These are phyloP conservation scores for Trachops cirrhosus DNA, from an alignment of 2,797 vertebrate genomes.

Conservation along the genomic window DNA sequence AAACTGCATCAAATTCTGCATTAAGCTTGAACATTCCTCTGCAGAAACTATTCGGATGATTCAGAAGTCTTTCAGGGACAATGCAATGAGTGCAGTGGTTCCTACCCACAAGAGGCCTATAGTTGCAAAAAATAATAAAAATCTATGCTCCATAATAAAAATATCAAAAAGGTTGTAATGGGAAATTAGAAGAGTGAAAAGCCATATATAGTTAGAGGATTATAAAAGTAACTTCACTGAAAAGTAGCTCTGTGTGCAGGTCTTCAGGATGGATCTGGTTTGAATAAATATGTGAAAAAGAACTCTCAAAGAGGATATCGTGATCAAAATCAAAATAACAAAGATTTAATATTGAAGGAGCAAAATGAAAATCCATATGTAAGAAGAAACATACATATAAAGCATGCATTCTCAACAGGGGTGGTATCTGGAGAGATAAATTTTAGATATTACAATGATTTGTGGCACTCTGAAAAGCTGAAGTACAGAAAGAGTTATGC, in stretches of 20 bases:
- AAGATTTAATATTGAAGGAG: neutral
- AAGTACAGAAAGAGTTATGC: neutral
- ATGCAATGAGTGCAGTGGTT: neutral
- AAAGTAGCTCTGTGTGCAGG: neutral
- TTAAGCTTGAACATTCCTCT: no score
- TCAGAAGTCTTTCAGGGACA: no score
- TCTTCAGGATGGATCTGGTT: neutral
- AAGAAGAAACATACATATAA: neutral
- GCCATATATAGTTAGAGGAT: neutral
- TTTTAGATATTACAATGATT: neutral
- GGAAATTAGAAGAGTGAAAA: neutral
- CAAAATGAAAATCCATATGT: neutral
- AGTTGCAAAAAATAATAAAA: neutral
- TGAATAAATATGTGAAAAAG: neutral
- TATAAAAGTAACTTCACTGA: neutral
- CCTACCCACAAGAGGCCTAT: neutral
- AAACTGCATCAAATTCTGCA: no score
- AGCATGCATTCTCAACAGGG: neutral
- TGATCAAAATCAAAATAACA: neutral
- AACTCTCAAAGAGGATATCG: neutral
- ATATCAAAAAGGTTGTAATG: neutral
- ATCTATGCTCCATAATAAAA: neutral
- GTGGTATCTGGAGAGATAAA: neutral
- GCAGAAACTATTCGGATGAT: no score
- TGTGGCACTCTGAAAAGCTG: neutral